phyloP scores from a whole-genome alignment of 2,797 vertebrate species.

The Trichosurus vulpecula region DNA sequence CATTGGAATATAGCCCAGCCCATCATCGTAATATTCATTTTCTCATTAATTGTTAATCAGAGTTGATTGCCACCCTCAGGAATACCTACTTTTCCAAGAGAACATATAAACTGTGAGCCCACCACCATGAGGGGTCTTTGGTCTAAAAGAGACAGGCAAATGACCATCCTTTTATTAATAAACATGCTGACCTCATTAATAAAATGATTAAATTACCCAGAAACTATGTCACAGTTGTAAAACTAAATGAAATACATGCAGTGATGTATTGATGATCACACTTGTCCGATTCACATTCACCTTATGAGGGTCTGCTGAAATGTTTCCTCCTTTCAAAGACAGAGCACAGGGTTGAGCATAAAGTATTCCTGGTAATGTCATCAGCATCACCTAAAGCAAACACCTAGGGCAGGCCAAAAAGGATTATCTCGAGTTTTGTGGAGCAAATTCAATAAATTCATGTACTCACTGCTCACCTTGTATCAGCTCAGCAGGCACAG shows the following conservation, averaged over 20 bases:
- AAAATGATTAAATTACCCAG: background rate
- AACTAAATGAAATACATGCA: background rate
- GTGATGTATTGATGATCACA: background rate
- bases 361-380: background rate
- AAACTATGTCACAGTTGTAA: background rate
- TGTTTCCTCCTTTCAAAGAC: background rate
- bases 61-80: background rate
- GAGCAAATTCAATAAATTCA: background rate
- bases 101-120: background rate
- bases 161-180: background rate
- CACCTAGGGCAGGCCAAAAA: background rate
- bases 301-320: background rate
- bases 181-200: background rate
- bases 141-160: background rate
- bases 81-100: background rate
- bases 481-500: background rate
- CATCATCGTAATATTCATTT: background rate
- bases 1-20: background rate
- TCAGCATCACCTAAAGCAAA: background rate
- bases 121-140: background rate
- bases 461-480: background rate
- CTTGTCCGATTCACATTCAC: background rate
- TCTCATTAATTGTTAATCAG: background rate
- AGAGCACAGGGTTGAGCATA: background rate
- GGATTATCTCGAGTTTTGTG: background rate